Percentiles rank a stretch among this genome's conserved stretches.
These are phyloP conservation scores for Protonibea diacanthus DNA, from an alignment of 2,797 vertebrate species.

Conservation along the genomic window DNA sequence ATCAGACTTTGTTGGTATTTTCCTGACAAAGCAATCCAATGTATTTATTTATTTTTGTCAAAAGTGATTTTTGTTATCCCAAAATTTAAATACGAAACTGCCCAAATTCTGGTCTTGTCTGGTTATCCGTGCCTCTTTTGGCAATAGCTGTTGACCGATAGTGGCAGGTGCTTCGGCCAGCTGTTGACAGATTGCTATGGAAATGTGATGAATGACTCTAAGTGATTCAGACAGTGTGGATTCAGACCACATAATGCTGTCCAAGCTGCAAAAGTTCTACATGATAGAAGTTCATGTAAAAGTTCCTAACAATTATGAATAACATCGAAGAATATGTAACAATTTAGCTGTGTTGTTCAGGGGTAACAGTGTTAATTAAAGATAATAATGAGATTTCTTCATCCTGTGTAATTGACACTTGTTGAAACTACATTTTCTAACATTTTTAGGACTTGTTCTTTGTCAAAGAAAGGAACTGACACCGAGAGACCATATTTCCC, in stretches of 20 bases:
- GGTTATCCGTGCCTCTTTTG: neutral
- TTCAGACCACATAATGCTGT: neutral
- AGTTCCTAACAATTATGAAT: neutral
- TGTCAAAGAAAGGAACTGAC: neutral
- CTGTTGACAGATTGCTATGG: constrained; percentile 22
- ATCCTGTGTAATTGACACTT: too few species aligned
- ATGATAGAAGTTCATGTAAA: neutral
- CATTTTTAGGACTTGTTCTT: neutral
- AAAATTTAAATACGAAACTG: neutral
- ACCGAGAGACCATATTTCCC: constrained; percentile 6
- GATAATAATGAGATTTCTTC: neutral
- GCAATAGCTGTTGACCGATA: neutral
- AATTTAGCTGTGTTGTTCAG: neutral
- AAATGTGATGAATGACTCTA: constrained; percentile 3
- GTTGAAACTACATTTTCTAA: too few species aligned
- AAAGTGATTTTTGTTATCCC: neutral
- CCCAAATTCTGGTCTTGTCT: neutral
- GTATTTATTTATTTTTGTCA: neutral
- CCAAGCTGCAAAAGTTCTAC: neutral
- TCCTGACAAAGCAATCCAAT: neutral
- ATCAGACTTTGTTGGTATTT: neutral
- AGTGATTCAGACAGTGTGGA: neutral
- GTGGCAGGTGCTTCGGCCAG: neutral
- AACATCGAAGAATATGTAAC: too few species aligned
- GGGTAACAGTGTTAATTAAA: neutral